phyloP scores from a whole-genome alignment of 2,797 vertebrate species.

The Vultur gryphus region DNA sequence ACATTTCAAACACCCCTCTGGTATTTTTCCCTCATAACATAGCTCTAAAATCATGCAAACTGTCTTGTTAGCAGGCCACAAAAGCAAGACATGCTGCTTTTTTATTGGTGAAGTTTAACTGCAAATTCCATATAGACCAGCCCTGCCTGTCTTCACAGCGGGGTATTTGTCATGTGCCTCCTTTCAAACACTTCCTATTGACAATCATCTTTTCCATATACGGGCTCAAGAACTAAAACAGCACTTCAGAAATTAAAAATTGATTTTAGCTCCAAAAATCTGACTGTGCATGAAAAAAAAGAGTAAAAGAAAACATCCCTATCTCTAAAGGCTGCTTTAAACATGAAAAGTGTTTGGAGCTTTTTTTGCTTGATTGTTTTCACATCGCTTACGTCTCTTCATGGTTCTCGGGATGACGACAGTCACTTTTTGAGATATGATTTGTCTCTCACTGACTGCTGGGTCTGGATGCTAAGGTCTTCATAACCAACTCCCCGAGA shows the following conservation, averaged over 20 bases:
- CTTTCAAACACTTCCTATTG: background rate
- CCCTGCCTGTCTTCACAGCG: background rate
- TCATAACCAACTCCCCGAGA: background rate
- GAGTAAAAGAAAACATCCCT: background rate
- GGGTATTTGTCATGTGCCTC: background rate
- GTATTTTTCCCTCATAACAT: background rate
- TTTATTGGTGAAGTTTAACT: background rate
- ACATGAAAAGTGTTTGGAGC: background rate
- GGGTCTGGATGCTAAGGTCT: background rate
- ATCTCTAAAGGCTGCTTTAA: conserved; percentile 36
- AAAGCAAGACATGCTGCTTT: background rate
- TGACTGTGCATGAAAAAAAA: background rate
- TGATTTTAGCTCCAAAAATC: conserved; percentile 5
- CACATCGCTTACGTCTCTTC: background rate
- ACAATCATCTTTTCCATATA: background rate
- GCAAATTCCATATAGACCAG: background rate
- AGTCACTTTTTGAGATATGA: conserved; percentile 1
- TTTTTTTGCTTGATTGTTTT: background rate
- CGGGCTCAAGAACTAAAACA: background rate
- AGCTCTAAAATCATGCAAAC: background rate
- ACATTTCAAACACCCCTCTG: conserved; percentile 5
- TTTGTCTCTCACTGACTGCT: conserved; percentile 37
- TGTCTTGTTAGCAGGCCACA: background rate
- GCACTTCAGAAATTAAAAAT: conserved; percentile 36
- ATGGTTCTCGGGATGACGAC: background rate